Base-by-base conservation (phyloP, 2,797 vertebrate species). In the Phaenicophaeus curvirostris region DNA sequence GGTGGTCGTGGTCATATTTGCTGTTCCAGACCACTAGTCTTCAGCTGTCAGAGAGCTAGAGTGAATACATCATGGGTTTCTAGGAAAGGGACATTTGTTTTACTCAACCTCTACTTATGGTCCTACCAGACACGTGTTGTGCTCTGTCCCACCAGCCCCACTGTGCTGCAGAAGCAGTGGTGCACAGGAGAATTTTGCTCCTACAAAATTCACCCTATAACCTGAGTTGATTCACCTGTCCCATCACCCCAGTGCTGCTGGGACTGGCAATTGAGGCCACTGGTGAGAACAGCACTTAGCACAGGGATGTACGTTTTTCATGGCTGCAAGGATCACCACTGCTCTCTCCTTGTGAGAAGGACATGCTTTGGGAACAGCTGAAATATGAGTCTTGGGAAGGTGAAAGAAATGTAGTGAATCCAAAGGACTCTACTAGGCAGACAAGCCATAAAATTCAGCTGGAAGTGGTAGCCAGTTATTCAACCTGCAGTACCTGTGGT, bases 301-400 rank as follows among this genome's bases (percentile, higher is more conserved):
- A 33, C 10, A 17, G n/a, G 24, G 17, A 87, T 67, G 11, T 33
- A 11, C 14, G 19, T 6, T 74, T 87, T 39, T 83, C 37, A 31
- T 17, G 24, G 30, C 42, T 80, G 35, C 58, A 75, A 57, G 33
- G 33, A n/a, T 21, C 55, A 37, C 2, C 16, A 48, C 37, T 54
- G 24, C 9, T 57, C 16, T 74, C 9, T 59, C 13, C 24, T 5
- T 67, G 27, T 4, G 14, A 81, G 46, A 69, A 66, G 18, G 25
- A 53, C 6, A 30, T 0, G 0, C 28, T 82, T 51, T 85, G 33
- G 33, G 48, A 76, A 53, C 10, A 35, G 27, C 11, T 9, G 15
- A 44, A 15, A 39, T 18, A 7, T 8, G 6, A 51, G 9, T 50
- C 44, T 58, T 71, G 33, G 37, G 68, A 89, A 73, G 21, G 13